phyloP scores from a whole-genome alignment of 2,113 vertebrate species.

The Heterotis niloticus region DNA sequence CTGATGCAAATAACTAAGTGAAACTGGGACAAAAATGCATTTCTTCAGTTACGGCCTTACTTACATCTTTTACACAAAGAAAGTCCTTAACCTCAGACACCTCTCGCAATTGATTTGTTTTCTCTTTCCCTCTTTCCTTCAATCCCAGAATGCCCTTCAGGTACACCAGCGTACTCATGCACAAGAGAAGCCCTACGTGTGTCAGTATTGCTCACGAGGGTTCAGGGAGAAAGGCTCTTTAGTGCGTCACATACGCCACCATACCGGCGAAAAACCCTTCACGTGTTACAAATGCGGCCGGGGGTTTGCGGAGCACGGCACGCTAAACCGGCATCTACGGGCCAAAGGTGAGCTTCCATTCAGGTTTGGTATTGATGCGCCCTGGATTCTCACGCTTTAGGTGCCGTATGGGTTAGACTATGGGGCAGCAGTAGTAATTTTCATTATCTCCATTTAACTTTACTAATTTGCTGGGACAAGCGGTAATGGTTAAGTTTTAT shows the following conservation, averaged over 20 bases:
- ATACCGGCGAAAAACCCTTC: slow-evolving; percentile 94
- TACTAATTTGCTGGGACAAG: too few relatives aligned
- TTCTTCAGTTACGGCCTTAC: background rate
- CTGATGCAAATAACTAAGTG: background rate
- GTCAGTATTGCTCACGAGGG: slow-evolving; percentile 81
- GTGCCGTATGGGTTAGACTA: too few relatives aligned
- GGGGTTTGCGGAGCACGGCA: slow-evolving; percentile 91
- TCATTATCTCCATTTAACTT: too few relatives aligned
- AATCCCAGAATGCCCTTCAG: slow-evolving; percentile 85
- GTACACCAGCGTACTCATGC: slow-evolving; percentile 91
- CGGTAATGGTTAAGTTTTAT: too few relatives aligned
- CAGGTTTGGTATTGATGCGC: too few relatives aligned
- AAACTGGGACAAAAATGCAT: background rate
- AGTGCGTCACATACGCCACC: slow-evolving; percentile 89
- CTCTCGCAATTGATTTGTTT: background rate
- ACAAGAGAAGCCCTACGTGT: slow-evolving; percentile 85
- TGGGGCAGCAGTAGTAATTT: too few relatives aligned
- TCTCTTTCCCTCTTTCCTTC: background rate
- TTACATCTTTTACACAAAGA: background rate
- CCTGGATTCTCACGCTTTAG: too few relatives aligned
- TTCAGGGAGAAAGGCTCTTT: slow-evolving; percentile 94
- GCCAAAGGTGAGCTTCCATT: slow-evolving; percentile 78
- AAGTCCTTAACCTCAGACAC: background rate
- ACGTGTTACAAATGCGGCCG: slow-evolving; percentile 86
- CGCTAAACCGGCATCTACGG: slow-evolving; percentile 87